These are phyloP conservation scores for Julus scanicus DNA, from an alignment of 2,888 invertebrate genomes.

Conservation along the genomic window DNA sequence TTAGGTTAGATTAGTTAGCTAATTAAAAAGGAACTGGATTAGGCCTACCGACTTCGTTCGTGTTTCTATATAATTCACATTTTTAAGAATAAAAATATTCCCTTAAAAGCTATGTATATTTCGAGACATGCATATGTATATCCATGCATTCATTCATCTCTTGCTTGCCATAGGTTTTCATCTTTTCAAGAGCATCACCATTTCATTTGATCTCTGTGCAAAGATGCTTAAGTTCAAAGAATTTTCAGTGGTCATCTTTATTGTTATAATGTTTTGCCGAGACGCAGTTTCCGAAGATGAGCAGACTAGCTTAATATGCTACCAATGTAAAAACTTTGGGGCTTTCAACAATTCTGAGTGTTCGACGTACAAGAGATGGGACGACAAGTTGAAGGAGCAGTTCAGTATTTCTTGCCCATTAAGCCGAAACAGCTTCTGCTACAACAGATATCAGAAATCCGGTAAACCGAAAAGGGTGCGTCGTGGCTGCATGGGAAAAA, in stretches of 20 bases:
- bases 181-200: background rate
- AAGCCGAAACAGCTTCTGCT: conserved; percentile 4
- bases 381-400: background rate
- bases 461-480: background rate
- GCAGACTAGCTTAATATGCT: background rate
- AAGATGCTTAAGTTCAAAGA: background rate
- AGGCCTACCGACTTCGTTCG: background rate
- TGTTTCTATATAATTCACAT: no score
- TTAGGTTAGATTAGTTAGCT: no score
- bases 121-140: no score
- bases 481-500: conserved; percentile 16
- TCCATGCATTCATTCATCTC: background rate
- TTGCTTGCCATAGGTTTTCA: background rate
- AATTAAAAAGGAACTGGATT: background rate
- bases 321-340: conserved; percentile 40
- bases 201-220: background rate
- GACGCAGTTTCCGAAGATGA: background rate
- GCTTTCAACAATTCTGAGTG: background rate
- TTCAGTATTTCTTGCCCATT: conserved; percentile 25
- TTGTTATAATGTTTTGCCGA: background rate
- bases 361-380: background rate
- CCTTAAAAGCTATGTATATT: no score
- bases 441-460: background rate
- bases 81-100: no score
- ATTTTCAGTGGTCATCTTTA: background rate